These are phyloP conservation scores for Cephalopholis sonnerati DNA, from an alignment of 2,113 vertebrate species.

Conservation along the genomic window DNA sequence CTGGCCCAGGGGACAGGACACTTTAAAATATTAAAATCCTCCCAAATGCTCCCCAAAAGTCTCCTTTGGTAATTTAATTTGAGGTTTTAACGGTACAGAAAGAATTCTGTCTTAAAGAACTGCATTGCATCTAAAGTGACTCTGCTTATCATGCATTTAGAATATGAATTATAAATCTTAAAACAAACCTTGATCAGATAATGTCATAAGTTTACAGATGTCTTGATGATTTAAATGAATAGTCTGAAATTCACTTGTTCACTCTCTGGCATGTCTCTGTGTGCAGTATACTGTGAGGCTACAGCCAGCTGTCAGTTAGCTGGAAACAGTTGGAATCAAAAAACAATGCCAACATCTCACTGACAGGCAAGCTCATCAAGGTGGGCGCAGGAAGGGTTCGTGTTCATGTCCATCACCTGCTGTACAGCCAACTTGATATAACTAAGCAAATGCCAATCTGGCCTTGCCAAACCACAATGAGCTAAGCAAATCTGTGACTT, in stretches of 20 bases:
- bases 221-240: background rate
- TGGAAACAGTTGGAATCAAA: background rate
- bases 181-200: background rate
- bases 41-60: no score
- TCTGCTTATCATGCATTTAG: background rate
- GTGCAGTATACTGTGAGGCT: no score
- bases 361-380: background rate
- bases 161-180: background rate
- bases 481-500: background rate
- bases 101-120: background rate
- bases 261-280: background rate
- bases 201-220: background rate
- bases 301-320: background rate
- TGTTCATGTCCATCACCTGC: background rate
- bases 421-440: background rate
- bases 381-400: background rate
- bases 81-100: background rate
- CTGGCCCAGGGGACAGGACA: background rate
- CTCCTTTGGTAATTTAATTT: background rate
- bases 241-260: background rate
- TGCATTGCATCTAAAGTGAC: background rate
- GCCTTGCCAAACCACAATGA: conserved; percentile 2
- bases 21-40: background rate
- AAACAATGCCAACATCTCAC: background rate
- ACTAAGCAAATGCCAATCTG: background rate